Evolutionary conservation across 2,888 invertebrate genomes (phyloP), one percentile per base, ranked within the genome.

Genomic region (Ernsta delagoae): DNA sequence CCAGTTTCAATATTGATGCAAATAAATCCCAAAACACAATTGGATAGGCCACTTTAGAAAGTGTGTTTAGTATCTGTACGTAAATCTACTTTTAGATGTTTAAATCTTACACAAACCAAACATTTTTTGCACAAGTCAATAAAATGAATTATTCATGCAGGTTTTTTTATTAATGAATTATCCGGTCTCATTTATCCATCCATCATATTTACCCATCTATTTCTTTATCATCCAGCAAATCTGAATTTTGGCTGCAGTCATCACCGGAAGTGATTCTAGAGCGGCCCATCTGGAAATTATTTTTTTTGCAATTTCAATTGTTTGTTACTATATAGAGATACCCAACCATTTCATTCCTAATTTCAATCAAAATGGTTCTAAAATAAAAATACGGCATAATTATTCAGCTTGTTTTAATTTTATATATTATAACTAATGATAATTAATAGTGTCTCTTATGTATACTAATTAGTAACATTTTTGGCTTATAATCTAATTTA

Each of bases 281-380:
- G 73, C 87, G 86, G 84, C 89, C 91, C 88, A 92, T 92, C 93
- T 93, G 93, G 81, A 91, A 90, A 62, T 78, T 78, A 80, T 82
- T 82, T 80, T 78, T 24, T 1, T 24, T 24, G 24, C 24, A 24
- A 24, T 24, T 24, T 24, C 24, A 24, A 24, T 24, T 24, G 24
- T 24, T 24, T 24, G 24, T 24, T 1, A 1, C 24, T 24, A 24
- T 24, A 24, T 24, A 24, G 3, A 24, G 24, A 24, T 24, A 24
- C 24, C 24, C 24, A 24, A 24, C 24, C 24, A 24, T 24, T 24
- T 24, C 24, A 24, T 24, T 24, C 24, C 3, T 24, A 24, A 24
- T 3, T 24, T 24, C 24, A 24, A 24, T 24, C 24, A 24, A 24
- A 24, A 24, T 24, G 24, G 24, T 24, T 24, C 24, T 24, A 24